Evolutionary conservation across 2,888 invertebrate genomes (phyloP), one percentile per base, ranked within the genome.

Genomic region (Cosmia pyralina): DNA sequence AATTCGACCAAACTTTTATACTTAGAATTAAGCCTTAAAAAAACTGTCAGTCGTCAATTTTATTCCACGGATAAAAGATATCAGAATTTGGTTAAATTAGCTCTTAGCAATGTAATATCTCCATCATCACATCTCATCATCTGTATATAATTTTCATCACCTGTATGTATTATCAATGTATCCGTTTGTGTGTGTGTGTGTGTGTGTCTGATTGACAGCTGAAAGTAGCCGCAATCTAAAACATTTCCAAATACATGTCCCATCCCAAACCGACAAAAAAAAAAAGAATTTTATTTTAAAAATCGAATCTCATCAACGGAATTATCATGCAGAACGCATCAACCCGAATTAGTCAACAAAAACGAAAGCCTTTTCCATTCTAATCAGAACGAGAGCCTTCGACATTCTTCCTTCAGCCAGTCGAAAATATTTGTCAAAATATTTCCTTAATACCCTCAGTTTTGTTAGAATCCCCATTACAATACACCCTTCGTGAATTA

Each of bases 401-500:
- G 71, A 79, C 77, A 89, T 89, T 88, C 83, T 87, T 88, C 83
- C 85, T 75, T 78, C 78, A 78, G 77, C 62, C 75, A 81, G 83
- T 78, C 83, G 63, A 55, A 75, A 88, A 90, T 88, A 77, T 83
- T 70, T 79, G 65, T 67, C 77, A 81, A 80, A 75, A 82, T 87
- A 87, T 87, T 81, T 82, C 63, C 69, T 68, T 82, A 85, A 83
- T 86, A 70, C 63, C 69, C 62, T 44, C 68, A 75, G 71, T 84
- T 87, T 82, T 82, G 87, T 81, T 85, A 88, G 79, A 88, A 88
- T 84, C 55, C 79, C 67, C 84, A 86, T 86, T 83, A 82, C 67
- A 72, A 86, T 83, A 82, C 79, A 78, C 81, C 71, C 67, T 68
- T 66, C 15, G 17, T 13, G 22, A 77, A 72, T 79, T 57, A 63